Base-by-base conservation (phyloP, 2,113 vertebrate species). In the Leiothrix lutea region DNA sequence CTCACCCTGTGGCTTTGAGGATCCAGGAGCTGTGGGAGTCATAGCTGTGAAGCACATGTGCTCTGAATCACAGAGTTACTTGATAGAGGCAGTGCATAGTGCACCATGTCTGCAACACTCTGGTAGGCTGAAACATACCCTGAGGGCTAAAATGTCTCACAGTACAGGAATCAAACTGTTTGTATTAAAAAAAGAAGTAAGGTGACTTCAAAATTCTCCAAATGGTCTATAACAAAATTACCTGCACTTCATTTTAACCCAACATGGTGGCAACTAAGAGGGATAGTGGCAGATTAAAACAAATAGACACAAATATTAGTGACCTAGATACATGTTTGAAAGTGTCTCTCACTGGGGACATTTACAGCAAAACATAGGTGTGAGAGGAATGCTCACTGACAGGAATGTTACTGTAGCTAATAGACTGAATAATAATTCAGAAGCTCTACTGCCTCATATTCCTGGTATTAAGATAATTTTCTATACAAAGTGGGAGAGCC, bases 31-130 rank as follows among this genome's bases (percentile, higher is more conserved):
- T 77, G 86, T 35, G 98, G 98, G 70, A 98, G 69, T 53, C 85
- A 47, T 40, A 98, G 82, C 66, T 97, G 95, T 21, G 97, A 97
- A 51, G 94, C 83, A 89, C 98, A 97, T 9, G 91, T 25, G 9
- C 92, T 97, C 73, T 75, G 81, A 74, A 54, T 56, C 13, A 88
- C 9, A 8, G 91, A 94, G 94, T 94, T 97, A 91, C 91, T 98
- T 88, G 98, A 60, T 2, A 81, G 84, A 28, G 97, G 97, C 69
- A 98, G 95, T 0, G 36, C 97, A 1, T 97, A 93, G 61, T 77
- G 69, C 90, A 97, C 95, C 88, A 97, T 97, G 5, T 98, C 98
- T 50, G 94, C 98, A 91, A 98, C 93, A 26, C 92, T 98, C 92
- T 92, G 96, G 93, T 96, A 98, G 71, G 98, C 97, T 25, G 90